Percentiles rank a stretch among this genome's conserved stretches.
phyloP scores from a whole-genome alignment of 1,140 invertebrate genomes.

The Trigoniulus corallinus region DNA sequence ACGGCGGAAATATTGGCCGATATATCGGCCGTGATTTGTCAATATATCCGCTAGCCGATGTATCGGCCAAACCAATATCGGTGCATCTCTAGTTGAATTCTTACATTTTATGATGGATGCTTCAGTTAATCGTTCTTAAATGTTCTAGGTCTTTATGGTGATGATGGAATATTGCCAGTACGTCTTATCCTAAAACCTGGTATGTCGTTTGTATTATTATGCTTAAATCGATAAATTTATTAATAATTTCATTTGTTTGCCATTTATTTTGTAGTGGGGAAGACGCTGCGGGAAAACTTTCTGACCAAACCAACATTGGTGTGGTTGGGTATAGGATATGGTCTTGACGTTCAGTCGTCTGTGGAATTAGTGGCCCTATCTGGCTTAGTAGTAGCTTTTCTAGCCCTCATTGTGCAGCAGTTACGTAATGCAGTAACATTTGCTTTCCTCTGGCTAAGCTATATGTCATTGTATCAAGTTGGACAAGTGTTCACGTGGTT shows the following conservation, averaged over 20 bases:
- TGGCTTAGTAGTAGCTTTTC: slow-evolving; percentile 47
- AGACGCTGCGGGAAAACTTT: slow-evolving; percentile 33
- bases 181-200: slow-evolving; percentile 35
- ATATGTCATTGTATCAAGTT: slow-evolving; percentile 57
- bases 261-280: slow-evolving; percentile 19
- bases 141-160: slow-evolving; percentile 62
- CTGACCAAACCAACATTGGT: slow-evolving; percentile 48
- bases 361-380: slow-evolving; percentile 51
- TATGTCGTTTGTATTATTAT: slow-evolving; percentile 16
- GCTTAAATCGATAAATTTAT: background rate
- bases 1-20: too few species aligned
- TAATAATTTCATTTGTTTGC: background rate
- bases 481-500: slow-evolving; percentile 60
- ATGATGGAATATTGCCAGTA: slow-evolving; percentile 59
- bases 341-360: slow-evolving; percentile 46
- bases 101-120: too few species aligned
- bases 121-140: too few species aligned
- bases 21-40: too few species aligned
- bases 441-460: slow-evolving; percentile 47
- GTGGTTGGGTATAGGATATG: slow-evolving; percentile 47
- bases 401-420: slow-evolving; percentile 42
- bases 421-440: slow-evolving; percentile 44
- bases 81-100: too few species aligned
- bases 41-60: too few species aligned
- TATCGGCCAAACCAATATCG: too few species aligned